Percentiles rank a stretch among this genome's conserved stretches.
These are phyloP conservation scores for Microcebus lehilahytsara DNA, from an alignment of 2,113 vertebrate species.

Conservation along the genomic window DNA sequence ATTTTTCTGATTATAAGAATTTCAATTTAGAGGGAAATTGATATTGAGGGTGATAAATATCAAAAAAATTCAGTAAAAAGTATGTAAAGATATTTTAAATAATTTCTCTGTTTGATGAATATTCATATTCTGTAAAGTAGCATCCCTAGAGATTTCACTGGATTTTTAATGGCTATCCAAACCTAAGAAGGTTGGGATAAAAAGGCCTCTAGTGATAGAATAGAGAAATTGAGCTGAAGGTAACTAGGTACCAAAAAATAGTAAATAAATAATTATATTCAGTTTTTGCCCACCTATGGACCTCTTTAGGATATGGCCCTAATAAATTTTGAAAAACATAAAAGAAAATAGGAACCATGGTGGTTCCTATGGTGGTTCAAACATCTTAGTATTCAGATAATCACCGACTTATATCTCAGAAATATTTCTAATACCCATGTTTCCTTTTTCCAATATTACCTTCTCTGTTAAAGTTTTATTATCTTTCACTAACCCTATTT, in stretches of 20 bases:
- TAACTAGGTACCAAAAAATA: neutral
- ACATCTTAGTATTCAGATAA: neutral
- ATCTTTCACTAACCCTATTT: neutral
- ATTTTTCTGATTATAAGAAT: neutral
- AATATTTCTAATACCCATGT: neutral
- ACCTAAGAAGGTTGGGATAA: neutral
- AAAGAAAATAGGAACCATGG: neutral
- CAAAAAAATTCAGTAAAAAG: conserved; percentile 9
- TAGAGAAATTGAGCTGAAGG: neutral
- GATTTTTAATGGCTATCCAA: neutral
- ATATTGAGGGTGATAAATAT: conserved; percentile 41
- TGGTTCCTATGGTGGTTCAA: neutral
- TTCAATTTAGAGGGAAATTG: neutral
- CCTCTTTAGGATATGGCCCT: neutral
- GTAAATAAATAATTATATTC: neutral
- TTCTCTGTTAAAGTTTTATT: neutral
- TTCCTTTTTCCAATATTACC: neutral
- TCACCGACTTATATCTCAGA: neutral
- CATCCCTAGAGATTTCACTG: neutral
- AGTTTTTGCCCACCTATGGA: neutral
- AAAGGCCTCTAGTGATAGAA: neutral
- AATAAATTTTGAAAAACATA: neutral
- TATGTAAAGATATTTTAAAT: neutral
- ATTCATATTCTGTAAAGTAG: neutral
- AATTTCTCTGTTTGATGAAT: neutral